Evolutionary conservation across 1,140 invertebrate species (phyloP), one percentile per base, ranked within the genome.

Genomic region (Orchesella cincta): DNA sequence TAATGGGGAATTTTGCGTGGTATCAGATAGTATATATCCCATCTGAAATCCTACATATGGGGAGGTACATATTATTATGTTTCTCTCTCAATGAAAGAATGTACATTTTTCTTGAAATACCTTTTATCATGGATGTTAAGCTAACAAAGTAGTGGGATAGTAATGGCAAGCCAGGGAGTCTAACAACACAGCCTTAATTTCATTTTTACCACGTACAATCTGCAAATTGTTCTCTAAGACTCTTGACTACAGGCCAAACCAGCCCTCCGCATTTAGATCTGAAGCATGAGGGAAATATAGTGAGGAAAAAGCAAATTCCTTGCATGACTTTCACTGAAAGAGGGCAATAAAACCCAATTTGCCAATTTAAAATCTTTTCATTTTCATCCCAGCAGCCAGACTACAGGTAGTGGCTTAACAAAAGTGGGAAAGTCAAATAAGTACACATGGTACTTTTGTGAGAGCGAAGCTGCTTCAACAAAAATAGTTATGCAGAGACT

Each of bases 321-420:
- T 33, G 18, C 34, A 71, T 71, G 67, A 31, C 67, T 71, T 71
- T 71, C 67, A 71, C 14, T 57, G 31, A 20, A 35, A 76, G 57
- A 77, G 72, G 70, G 67, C 76, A 77, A 77, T 77, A 77, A 77
- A 77, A 77, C 51, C 70, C 39, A 70, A 77, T 77, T 77, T 71
- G 51, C 76, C 76, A 77, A 77, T 77, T 77, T 77, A 77, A 77
- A 77, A 73, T 73, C 76, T 71, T 77, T 77, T 73, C 76, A 77
- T 77, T 77, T 67, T 14, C 26, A 31, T n/a, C 8, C 62, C 28
- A 67, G 62, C 12, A 2, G n/a, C 8, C 8, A 67, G 62, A 67
- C 16, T 12, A 67, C 62, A 31, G 39, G 39, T 46, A 46, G 39
- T 20, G 39, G 8, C 20, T 46, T 46, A 46, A 20, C 39, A 46